Base-by-base conservation (phyloP, 2,113 vertebrate species). In the Thinocorus orbignyianus region DNA sequence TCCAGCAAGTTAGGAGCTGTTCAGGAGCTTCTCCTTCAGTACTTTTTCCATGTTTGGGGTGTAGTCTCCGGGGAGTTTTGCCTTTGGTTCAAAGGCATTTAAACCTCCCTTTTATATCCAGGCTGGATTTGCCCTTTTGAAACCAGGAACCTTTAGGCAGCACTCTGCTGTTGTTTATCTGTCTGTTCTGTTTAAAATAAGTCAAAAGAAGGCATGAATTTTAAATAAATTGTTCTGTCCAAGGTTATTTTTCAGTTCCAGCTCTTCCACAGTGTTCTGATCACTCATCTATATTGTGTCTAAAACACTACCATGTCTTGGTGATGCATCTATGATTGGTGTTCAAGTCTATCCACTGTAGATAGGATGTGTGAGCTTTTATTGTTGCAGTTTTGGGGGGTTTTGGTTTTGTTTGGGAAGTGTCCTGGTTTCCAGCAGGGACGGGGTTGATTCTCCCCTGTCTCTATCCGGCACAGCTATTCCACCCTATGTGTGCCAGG, bases 211-310 rank as follows among this genome's bases (percentile, higher is more conserved):
- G 42, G 28, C 26, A 80, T 1, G 11, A 61, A 42, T 82, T 86
- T 79, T 55, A 86, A 87, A 87, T 57, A 84, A 79, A 70, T 82
- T 6, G 3, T 52, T 64, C n/a, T 80, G 20, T 76, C 73, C 61
- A 82, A 90, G n/a, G 84, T 60, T 93, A 39, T 94, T 91, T 93
- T 86, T 71, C 73, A 81, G 44, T 81, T 81, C 73, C 44, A 80
- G 58, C 54, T 90, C 28, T 91, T 91, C 57, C 31, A 31, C 26
- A n/a, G 19, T 33, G 52, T 49, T 85, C 57, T 85, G 76, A 42
- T 41, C 49, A 39, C 49, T 80, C 70, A 62, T 10, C 33, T 61
- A 6, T 72, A 57, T 17, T 3, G 14, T 68, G 16, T 51, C 26
- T 93, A 71, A 89, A 55, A 6, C 33, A 42, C 17, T 58, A 6